Evolutionary conservation across 1,140 invertebrate species (phyloP).

Genomic region (Mya arenaria): DNA sequence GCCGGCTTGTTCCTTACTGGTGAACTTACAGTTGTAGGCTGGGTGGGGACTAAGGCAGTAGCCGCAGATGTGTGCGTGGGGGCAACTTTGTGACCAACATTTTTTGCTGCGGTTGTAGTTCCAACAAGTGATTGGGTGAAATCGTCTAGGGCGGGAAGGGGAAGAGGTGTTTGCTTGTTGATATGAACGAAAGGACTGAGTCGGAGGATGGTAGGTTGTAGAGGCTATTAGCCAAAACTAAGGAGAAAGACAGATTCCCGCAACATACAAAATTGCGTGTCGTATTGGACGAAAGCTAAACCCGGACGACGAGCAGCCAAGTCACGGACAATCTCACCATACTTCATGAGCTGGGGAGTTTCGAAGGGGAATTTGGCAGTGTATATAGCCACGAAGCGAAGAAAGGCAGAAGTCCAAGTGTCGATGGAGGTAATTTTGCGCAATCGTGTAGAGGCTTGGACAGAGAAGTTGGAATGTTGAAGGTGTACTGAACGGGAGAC

Average conservation of each 20-base stretch:
- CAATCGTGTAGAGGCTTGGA: no score
- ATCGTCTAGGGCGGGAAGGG: no score
- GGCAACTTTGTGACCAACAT: no score
- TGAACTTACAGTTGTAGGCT: not conserved
- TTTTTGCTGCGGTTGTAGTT: no score
- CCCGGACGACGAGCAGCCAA: constrained; percentile 7
- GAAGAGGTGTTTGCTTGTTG: no score
- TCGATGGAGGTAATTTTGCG: constrained; percentile 11
- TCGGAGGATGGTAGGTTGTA: no score
- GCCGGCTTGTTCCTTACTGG: no score
- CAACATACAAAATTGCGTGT: constrained; percentile 8
- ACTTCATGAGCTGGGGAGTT: constrained; percentile 4
- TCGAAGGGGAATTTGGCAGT: constrained; percentile 10
- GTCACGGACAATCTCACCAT: constrained; percentile 23
- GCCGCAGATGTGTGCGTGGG: constrained; percentile 24
- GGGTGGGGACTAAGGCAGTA: constrained; percentile 12
- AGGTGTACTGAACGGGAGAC: no score
- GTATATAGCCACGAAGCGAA: constrained; percentile 1
- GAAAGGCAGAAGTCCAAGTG: constrained; percentile 6
- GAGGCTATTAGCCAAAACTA: constrained; percentile 17
- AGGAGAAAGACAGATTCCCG: not conserved
- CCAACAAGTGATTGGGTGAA: no score
- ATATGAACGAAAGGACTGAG: no score
- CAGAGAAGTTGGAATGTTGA: no score
- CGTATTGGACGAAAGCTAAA: constrained; percentile 1